Percentiles rank a stretch among this genome's conserved stretches.
Conservation (phyloP, 1,140 invertebrate genomes). For the Pseudomyrmex flavicornis region DNA sequence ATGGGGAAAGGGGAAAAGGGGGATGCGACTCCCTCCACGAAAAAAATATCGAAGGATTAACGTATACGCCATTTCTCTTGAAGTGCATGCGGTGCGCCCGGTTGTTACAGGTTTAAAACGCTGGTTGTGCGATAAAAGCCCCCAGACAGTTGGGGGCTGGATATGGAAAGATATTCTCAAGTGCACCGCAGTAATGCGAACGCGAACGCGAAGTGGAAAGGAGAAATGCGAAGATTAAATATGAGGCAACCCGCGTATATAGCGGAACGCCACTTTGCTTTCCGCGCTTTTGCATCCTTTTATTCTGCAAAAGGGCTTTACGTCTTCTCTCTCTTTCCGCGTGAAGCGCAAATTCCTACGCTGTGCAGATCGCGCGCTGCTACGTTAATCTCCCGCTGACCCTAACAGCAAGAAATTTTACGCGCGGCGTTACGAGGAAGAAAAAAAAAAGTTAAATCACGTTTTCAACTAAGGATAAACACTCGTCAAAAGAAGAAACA, state of each 20-base stretch:
- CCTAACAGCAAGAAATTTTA: constrained; percentile 37
- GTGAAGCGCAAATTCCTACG: constrained; percentile 50
- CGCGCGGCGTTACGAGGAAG: neutral
- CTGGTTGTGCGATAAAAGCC: constrained; percentile 47
- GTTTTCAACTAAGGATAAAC: neutral
- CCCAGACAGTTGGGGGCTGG: constrained; percentile 47
- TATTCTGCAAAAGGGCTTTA: constrained; percentile 55
- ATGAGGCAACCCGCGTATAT: constrained; percentile 40
- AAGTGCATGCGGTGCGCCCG: neutral
- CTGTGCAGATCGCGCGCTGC: constrained; percentile 25
- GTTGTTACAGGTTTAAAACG: constrained; percentile 44
- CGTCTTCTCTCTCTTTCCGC: constrained; percentile 14
- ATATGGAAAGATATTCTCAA: constrained; percentile 57
- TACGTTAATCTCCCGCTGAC: constrained; percentile 49
- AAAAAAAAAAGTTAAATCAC: constrained; percentile 17
- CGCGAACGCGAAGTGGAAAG: constrained; percentile 54
- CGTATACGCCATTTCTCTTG: constrained; percentile 14
- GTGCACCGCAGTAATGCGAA: constrained; percentile 42
- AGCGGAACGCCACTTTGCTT: constrained; percentile 57
- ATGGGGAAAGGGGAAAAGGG: neutral
- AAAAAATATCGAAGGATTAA: constrained; percentile 44
- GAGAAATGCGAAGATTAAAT: constrained; percentile 61
- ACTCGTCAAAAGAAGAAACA: neutral
- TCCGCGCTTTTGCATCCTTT: constrained; percentile 49
- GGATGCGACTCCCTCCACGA: no score